phyloP scores from a whole-genome alignment of 2,888 invertebrate genomes.

The Chamaedrilus cognettii region DNA sequence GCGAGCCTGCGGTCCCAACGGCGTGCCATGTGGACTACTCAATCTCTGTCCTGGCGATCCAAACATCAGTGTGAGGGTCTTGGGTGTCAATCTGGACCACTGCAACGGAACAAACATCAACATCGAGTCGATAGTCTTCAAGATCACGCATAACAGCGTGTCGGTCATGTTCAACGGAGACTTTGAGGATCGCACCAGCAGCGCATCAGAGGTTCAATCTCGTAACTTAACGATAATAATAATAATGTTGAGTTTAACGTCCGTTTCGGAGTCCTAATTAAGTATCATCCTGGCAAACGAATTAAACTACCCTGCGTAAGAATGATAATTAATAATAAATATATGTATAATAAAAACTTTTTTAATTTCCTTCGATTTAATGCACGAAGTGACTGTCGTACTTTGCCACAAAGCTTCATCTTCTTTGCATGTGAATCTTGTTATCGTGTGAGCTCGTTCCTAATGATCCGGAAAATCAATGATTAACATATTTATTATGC shows the following conservation, averaged over 20 bases:
- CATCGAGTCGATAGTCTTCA: slow-evolving; percentile 30
- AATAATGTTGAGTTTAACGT: no score
- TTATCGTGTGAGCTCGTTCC: no score
- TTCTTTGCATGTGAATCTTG: not conserved
- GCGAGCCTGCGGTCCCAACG: slow-evolving; percentile 27
- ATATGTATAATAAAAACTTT: no score
- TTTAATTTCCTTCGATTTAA: no score
- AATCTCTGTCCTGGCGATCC: slow-evolving; percentile 25
- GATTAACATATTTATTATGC: no score
- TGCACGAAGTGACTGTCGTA: no score
- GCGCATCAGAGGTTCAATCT: not conserved
- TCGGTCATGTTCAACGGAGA: slow-evolving; percentile 30
- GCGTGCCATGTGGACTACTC: slow-evolving; percentile 24
- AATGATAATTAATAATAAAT: no score
- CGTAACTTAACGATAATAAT: not conserved
- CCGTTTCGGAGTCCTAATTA: not conserved
- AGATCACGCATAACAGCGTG: slow-evolving; percentile 16
- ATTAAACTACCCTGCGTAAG: no score
- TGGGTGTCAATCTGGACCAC: slow-evolving; percentile 31
- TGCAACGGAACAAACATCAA: slow-evolving; percentile 32
- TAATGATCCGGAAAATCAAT: no score
- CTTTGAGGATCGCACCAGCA: slow-evolving; percentile 32
- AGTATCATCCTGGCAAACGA: not conserved
- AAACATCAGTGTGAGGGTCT: slow-evolving; percentile 24
- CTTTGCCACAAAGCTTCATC: no score